A percentile compares a stretch with the other conserved stretches of the same genome.
phyloP scores from a whole-genome alignment of 1,140 invertebrate genomes.

The Apis cerana region DNA sequence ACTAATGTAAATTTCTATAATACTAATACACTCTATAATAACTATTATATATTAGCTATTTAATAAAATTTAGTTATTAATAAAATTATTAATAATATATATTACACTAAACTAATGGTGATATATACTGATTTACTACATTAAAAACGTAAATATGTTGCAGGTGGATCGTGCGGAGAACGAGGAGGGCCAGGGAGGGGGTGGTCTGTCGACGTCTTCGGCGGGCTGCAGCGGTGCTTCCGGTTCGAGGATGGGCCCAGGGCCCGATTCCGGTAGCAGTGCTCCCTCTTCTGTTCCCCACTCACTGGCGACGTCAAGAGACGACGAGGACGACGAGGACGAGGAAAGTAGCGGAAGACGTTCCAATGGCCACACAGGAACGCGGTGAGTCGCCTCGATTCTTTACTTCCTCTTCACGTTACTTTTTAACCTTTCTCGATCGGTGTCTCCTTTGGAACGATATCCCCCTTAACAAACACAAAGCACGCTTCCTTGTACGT shows the following conservation, averaged over 20 bases:
- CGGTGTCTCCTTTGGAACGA: background rate
- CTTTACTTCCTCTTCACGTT: background rate
- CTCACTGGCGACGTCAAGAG: slow-evolving; percentile 78
- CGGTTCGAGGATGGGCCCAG: slow-evolving; percentile 78
- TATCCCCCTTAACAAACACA: background rate
- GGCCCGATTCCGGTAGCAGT: slow-evolving; percentile 78
- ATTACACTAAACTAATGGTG: no score
- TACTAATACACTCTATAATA: no score
- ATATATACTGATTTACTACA: no score
- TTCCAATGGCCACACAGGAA: slow-evolving; percentile 75
- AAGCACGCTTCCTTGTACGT: background rate
- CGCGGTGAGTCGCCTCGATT: slow-evolving; percentile 64
- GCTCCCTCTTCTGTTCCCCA: slow-evolving; percentile 78
- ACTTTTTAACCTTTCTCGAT: background rate
- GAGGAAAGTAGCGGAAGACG: slow-evolving; percentile 77
- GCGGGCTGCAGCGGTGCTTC: slow-evolving; percentile 71
- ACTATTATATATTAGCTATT: no score
- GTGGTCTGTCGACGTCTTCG: slow-evolving; percentile 72
- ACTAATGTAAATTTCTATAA: no score
- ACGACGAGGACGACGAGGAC: slow-evolving; percentile 79
- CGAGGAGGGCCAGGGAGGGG: slow-evolving; percentile 77
- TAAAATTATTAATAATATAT: no score
- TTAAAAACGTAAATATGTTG: background rate
- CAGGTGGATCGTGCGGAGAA: slow-evolving; percentile 80
- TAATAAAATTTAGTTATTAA: no score